Evolutionary conservation across 2,888 invertebrate species (phyloP), one percentile per base, ranked within the genome.

Genomic region (Melangyna quadrimaculata): DNA sequence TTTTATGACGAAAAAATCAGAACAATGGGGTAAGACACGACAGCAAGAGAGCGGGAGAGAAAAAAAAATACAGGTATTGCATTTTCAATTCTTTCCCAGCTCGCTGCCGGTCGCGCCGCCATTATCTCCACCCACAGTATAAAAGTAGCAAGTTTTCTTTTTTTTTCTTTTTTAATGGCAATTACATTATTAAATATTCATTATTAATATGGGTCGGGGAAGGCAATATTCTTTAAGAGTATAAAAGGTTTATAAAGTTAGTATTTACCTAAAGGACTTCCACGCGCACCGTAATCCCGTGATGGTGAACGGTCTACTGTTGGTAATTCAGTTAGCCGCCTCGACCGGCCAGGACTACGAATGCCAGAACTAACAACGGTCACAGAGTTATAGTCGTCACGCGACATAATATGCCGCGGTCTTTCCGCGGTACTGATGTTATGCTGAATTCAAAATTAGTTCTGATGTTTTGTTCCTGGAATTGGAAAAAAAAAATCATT

Each of bases 221-320:
- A 81, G 81, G 75, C 73, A 70, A 65, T 59, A 32, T 19, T 53
- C 40, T 19, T 45, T 80, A 53, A 73, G 48, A 65, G 65, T 77
- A 69, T 40, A 35, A 59, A 55, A 59, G 65, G 27, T 65, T 65
- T 65, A 78, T 67, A 57, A 53, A 79, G 69, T 72, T 29, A 74
- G 88, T 92, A 91, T 87, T 93, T 93, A 91, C 93, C 93, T 91
- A 93, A 90, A 89, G 94, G 93, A 92, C 93, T 93, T 89, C 93
- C 93, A 90, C 94, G 95, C 95, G 91, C 89, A 90, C 92, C 92
- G 93, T 96, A 96, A 92, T 94, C 95, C 92, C 97, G 94, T 90
- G 96, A 96, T 92, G 97, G 97, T 93, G 96, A 96, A 92, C 97
- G 95, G 95, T 97, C 97, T 93, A 97, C 97, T 92, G 96, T 97